phyloP scores from a whole-genome alignment of 2,888 invertebrate species.

The Endotricha flammealis region DNA sequence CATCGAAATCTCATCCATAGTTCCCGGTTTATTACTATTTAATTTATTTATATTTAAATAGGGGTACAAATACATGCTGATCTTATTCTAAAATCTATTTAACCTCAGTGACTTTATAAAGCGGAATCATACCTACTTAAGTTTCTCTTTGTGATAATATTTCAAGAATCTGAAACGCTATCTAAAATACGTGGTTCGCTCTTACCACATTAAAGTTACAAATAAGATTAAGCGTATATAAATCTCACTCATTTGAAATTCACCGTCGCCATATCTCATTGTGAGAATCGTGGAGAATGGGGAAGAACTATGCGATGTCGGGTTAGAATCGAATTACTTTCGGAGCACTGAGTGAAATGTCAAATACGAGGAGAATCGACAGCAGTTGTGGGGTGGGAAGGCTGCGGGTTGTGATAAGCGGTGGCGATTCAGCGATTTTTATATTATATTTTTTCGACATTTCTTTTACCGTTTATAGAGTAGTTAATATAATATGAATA shows the following conservation, averaged over 20 bases:
- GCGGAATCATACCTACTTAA: no score
- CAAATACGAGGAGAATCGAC: conserved; percentile 16
- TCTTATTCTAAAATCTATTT: no score
- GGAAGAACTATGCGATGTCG: conserved; percentile 2
- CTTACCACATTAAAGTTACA: neutral
- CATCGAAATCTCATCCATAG: no score
- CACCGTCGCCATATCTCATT: neutral
- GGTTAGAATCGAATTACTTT: conserved; percentile 27
- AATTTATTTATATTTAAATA: no score
- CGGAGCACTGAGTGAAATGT: conserved; percentile 25
- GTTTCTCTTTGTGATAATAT: no score
- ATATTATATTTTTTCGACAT: no score
- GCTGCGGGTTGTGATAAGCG: neutral
- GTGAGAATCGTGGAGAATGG: neutral
- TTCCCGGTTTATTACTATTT: no score
- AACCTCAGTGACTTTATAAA: no score
- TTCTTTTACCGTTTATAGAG: no score
- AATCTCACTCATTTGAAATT: conserved; percentile 1
- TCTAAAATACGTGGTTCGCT: neutral
- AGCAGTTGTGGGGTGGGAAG: conserved; percentile 7
- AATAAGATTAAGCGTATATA: neutral
- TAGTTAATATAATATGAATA: no score
- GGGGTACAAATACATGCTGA: no score
- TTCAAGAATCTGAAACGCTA: no score
- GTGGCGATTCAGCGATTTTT: neutral